Evolutionary conservation across 1,140 invertebrate species (phyloP), one percentile per base, ranked within the genome.

Genomic region (Calycopis cecrops): DNA sequence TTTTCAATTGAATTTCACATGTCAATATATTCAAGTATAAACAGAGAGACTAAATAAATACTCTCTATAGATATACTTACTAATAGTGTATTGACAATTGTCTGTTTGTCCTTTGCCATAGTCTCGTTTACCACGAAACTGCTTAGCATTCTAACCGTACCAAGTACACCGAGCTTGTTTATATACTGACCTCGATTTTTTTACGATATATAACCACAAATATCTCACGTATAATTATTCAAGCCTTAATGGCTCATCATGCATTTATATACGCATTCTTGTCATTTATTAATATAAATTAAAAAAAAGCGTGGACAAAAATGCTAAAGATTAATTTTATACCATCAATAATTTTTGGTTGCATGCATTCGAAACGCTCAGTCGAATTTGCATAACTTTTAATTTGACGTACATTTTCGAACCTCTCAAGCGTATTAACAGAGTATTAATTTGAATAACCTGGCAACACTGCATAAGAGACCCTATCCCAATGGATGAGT

Each of bases 71-170:
- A 28, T 28, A 28, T 28, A 28, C 21, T 28, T 28, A 28, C 21
- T 28, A 28, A 28, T 28, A 28, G 21, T 28, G 21, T 28, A 28
- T 28, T 28, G 2, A 28, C 21, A 28, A 28, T 28, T 28, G 21
- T 28, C 21, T 28, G 21, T 28, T 28, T 28, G 21, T 28, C 40
- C 14, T 44, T 44, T 51, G 69, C 59, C 68, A 63, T 69, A 73
- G 64, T 74, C 67, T 72, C 69, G 69, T 70, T 84, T 79, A 76
- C 71, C 76, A 71, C 73, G 81, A 78, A 81, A 76, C 82, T 83
- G 74, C 67, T 85, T 85, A 85, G 73, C 82, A 85, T 85, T 85
- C 82, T 71, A 72, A 74, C 69, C 67, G 73, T 69, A 77, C 76
- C 70, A 67, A 69, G 68, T 67, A 67, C 72, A 69, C 70, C 67